Percentiles rank a stretch among this genome's conserved stretches.
Conservation (phyloP, 2,888 invertebrate species). For the Apocheima hispidaria region DNA sequence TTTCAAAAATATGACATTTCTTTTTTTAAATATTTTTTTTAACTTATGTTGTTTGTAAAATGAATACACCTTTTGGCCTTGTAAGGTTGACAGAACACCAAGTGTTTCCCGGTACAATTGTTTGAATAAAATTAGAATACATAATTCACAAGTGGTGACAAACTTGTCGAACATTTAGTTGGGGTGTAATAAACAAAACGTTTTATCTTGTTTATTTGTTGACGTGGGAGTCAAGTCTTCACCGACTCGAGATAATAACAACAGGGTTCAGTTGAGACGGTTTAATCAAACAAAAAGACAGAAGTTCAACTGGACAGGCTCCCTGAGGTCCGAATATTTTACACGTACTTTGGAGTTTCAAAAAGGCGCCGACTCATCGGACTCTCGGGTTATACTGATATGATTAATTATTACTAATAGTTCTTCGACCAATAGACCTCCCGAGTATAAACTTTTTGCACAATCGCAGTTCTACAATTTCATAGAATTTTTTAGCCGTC, state of each 20-base stretch:
- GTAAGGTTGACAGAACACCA: background rate
- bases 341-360: no score
- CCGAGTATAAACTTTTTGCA: no score
- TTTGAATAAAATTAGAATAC: background rate
- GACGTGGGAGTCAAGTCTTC: background rate
- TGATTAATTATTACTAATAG: no score
- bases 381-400: no score
- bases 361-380: no score
- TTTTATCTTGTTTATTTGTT: constrained; percentile 5
- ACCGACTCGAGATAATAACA: background rate
- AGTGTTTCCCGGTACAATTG: background rate
- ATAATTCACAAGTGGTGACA: background rate
- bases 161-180: background rate
- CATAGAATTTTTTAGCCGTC: no score
- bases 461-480: no score
- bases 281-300: background rate
- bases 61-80: background rate
- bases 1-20: background rate
- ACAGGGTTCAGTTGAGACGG: background rate
- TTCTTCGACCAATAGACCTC: no score
- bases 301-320: background rate
- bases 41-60: background rate
- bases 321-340: no score
- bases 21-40: background rate
- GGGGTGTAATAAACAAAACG: constrained; percentile 15